These are phyloP conservation scores for Ictalurus punctatus DNA, from an alignment of 2,113 vertebrate species.

Conservation along the genomic window DNA sequence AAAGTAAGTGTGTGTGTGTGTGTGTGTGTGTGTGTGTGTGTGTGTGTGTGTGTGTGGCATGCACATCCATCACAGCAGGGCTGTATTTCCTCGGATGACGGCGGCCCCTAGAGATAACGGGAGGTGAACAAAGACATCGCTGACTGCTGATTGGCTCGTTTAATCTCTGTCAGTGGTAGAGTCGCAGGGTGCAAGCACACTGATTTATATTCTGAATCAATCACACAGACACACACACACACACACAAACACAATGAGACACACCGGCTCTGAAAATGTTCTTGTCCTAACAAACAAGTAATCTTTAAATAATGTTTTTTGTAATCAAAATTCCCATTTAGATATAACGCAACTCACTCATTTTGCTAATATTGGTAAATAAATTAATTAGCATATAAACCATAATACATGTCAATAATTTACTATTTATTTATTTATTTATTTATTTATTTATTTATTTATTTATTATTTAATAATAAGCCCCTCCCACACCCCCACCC, in stretches of 20 bases:
- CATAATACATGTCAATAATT: background rate
- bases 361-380: background rate
- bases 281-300: background rate
- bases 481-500: no score
- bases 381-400: background rate
- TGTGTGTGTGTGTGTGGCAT: constrained; percentile 40
- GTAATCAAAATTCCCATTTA: background rate
- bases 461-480: background rate
- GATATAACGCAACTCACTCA: background rate
- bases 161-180: constrained; percentile 55
- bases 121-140: constrained; percentile 55
- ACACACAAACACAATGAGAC: constrained; percentile 25
- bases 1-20: background rate
- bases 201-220: constrained; percentile 61
- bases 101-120: constrained; percentile 53
- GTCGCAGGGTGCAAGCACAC: constrained; percentile 43
- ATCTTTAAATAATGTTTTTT: background rate
- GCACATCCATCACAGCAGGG: constrained; percentile 51
- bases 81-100: constrained; percentile 48
- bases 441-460: background rate
- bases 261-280: constrained; percentile 16
- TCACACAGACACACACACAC: constrained; percentile 42
- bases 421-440: background rate
- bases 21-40: constrained; percentile 34
- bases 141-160: constrained; percentile 57